Evolutionary conservation across 2,113 vertebrate genomes (phyloP), one percentile per base, ranked within the genome.

Genomic region (Sarotherodon lohbergeri): DNA sequence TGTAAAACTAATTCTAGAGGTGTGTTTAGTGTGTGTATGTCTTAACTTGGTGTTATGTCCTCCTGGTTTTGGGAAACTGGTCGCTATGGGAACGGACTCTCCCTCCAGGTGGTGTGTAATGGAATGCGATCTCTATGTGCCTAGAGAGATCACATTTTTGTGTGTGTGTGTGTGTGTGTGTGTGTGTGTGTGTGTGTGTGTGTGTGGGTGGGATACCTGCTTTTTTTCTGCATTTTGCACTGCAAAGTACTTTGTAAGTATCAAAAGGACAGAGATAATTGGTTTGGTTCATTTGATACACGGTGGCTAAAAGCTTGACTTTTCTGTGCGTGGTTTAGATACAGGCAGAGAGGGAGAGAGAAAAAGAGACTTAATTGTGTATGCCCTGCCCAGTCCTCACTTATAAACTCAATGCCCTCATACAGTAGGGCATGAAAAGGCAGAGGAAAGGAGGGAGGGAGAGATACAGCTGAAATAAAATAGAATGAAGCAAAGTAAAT

Each of bases 401-500:
- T 87, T 84, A 71, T 93, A 91, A 96, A 96, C 94, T 73, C 94
- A 82, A 54, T 95, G 94, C 93, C 94, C 95, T 94, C 87, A 39
- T 84, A 57, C 76, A 90, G 89, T 81, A 81, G 89, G 92, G 90
- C 90, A 91, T 56, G 81, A 92, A 78, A 81, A 90, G 86, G 87
- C 86, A 92, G 82, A 85, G 41, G 68, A 80, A 82, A 81, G 82
- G 81, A 81, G 85, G 85, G 63, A 82, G 80, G 71, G 59, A 85
- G 66, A 63, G 82, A 78, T 27, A 50, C 88, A 88, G 83, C 82
- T 91, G 79, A 90, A 90, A 90, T 86, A 81, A 90, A 80, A 89
- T 4, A 81, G 88, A 82, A 81, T 66, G 71, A 61, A 87, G 34
- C 27, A 89, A 90, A 76, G 84, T 90, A 90, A 90, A 91, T 85